A percentile compares a stretch with the other conserved stretches of the same genome.
phyloP scores from a whole-genome alignment of 2,888 invertebrate species.

The Callimorpha dominula region DNA sequence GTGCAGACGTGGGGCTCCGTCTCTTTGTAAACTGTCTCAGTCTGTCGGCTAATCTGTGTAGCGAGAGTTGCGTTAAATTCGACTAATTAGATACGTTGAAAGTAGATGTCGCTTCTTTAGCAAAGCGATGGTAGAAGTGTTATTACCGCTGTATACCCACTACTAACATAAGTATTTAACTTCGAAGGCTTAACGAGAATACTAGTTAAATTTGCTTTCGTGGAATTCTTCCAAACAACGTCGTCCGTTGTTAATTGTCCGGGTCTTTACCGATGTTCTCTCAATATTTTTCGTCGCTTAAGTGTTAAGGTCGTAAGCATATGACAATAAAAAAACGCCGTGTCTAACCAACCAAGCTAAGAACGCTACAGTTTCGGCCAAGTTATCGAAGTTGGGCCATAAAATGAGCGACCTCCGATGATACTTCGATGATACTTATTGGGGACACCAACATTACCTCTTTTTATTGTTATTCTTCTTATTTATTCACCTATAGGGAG shows the following conservation, averaged over 20 bases:
- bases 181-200: too few species aligned
- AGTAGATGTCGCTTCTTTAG: not conserved
- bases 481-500: too few species aligned
- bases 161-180: not conserved
- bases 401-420: slow-evolving; percentile 1
- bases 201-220: too few species aligned
- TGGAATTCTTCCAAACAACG: too few species aligned
- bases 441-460: not conserved
- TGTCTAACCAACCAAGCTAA: slow-evolving; percentile 17
- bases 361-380: slow-evolving; percentile 25
- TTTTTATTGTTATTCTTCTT: too few species aligned
- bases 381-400: slow-evolving; percentile 28
- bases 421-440: not conserved
- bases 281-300: too few species aligned
- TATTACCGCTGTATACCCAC: not conserved
- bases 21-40: slow-evolving; percentile 1
- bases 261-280: too few species aligned
- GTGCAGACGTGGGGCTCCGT: slow-evolving; percentile 1
- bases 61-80: not conserved
- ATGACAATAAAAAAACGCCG: slow-evolving; percentile 28
- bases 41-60: not conserved
- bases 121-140: not conserved
- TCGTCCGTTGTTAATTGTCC: too few species aligned
- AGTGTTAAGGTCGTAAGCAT: not conserved
- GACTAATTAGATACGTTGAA: not conserved